phyloP scores from a whole-genome alignment of 2,113 vertebrate species.

The Terrapene triunguis region DNA sequence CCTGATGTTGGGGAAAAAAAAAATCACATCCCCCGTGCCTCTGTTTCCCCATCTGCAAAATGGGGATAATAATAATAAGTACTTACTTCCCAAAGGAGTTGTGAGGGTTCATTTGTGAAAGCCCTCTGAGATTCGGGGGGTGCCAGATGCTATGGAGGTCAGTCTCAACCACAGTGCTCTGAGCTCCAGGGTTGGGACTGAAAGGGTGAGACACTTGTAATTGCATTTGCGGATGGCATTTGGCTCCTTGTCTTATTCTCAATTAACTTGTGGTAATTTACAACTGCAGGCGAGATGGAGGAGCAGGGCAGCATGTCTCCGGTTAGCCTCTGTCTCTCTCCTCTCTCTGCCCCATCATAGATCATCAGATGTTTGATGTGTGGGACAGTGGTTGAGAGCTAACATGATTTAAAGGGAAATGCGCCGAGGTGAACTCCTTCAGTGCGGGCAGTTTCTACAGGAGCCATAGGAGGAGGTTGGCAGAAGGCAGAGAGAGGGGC shows the following conservation, averaged over 20 bases:
- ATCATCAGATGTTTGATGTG: not conserved
- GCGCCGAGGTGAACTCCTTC: not conserved
- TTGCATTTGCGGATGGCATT: not conserved
- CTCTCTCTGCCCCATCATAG: not conserved
- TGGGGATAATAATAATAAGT: not conserved
- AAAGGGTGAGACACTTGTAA: not conserved
- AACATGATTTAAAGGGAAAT: not conserved
- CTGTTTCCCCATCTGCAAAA: not conserved
- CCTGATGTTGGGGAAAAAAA: not conserved
- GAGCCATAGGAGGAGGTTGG: not conserved
- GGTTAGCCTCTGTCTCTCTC: not conserved
- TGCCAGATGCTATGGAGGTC: no score
- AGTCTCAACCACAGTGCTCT: not conserved
- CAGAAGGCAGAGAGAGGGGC: not conserved
- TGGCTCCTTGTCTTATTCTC: not conserved
- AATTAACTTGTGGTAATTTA: conserved; percentile 12
- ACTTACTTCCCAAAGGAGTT: not conserved
- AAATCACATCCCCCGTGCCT: not conserved
- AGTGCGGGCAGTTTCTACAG: not conserved
- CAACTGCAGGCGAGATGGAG: not conserved
- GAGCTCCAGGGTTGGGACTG: not conserved
- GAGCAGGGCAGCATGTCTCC: not conserved
- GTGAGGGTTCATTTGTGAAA: not conserved
- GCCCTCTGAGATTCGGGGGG: not conserved
- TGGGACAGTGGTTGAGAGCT: not conserved